Conservation (phyloP, 2,888 invertebrate species). For the Tenthredo scrophulariae region DNA sequence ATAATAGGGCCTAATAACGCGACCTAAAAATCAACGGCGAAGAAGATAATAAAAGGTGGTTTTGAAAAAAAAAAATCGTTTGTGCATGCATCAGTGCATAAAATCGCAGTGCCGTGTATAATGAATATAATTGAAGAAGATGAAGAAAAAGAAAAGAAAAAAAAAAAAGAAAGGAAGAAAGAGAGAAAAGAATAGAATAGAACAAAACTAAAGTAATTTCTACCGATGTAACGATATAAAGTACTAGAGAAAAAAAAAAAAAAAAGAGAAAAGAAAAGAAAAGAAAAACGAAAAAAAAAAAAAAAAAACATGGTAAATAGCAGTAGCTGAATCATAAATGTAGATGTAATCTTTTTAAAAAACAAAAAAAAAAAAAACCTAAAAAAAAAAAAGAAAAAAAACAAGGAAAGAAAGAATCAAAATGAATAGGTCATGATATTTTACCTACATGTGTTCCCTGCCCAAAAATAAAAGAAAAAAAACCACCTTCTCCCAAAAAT, state of each 20-base stretch:
- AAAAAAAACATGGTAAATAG: slow-evolving; percentile 43
- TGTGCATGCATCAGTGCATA: background rate
- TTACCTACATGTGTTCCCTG: slow-evolving; percentile 36
- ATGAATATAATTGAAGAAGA: slow-evolving; percentile 58
- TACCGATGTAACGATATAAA: slow-evolving; percentile 53
- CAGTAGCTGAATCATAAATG: slow-evolving; percentile 39
- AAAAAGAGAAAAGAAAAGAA: background rate
- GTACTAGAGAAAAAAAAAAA: slow-evolving; percentile 52
- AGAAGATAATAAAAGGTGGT: background rate
- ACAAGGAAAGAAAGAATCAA: slow-evolving; percentile 50
- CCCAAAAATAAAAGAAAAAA: background rate
- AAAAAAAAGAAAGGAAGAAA: slow-evolving; percentile 15
- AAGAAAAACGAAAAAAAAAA: slow-evolving; percentile 55
- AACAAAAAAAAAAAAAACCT: slow-evolving; percentile 59
- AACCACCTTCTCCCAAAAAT: background rate
- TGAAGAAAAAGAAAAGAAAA: slow-evolving; percentile 55
- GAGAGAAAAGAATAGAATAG: background rate
- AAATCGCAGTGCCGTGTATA: background rate
- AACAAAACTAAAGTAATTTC: slow-evolving; percentile 51
- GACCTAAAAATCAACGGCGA: background rate
- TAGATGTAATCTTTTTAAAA: slow-evolving; percentile 61
- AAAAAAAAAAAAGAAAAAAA: slow-evolving; percentile 55
- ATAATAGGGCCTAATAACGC: background rate
- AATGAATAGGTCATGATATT: slow-evolving; percentile 41
- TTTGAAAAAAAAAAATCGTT: no score